phyloP scores from a whole-genome alignment of 2,888 invertebrate species.

The Magallana nippona region DNA sequence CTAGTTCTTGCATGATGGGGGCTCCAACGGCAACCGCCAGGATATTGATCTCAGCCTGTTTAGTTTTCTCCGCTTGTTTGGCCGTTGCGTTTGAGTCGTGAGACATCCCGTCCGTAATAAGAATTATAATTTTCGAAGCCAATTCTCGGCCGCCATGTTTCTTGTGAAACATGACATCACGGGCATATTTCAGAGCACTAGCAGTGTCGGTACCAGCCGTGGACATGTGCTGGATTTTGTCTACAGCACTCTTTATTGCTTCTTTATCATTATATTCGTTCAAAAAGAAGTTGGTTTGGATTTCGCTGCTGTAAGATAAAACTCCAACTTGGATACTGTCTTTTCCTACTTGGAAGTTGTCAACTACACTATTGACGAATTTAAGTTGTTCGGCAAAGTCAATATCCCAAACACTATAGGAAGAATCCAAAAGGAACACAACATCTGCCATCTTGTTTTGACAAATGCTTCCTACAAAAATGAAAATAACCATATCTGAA shows the following conservation, averaged over 20 bases:
- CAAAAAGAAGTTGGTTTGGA: conserved; percentile 50
- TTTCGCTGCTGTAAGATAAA: conserved; percentile 55
- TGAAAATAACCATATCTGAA: too few relatives aligned
- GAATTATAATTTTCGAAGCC: conserved; percentile 62
- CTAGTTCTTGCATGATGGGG: conserved; percentile 50
- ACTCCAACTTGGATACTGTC: conserved; percentile 58
- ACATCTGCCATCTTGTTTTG: conserved; percentile 56
- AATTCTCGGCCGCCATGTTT: conserved; percentile 58
- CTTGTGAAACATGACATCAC: conserved; percentile 53
- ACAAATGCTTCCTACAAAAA: conserved; percentile 44
- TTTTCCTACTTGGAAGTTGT: conserved; percentile 57
- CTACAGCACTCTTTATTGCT: conserved; percentile 48
- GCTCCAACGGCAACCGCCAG: conserved; percentile 66
- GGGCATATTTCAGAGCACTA: conserved; percentile 55
- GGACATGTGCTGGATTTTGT: conserved; percentile 41
- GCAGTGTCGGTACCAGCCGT: conserved; percentile 55
- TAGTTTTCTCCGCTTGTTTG: conserved; percentile 57
- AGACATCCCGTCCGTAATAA: conserved; percentile 69
- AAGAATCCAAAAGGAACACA: conserved; percentile 61
- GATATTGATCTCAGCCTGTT: conserved; percentile 58
- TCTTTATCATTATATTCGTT: conserved; percentile 44
- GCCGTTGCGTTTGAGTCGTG: conserved; percentile 46
- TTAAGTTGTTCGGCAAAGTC: conserved; percentile 64
- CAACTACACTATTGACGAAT: conserved; percentile 63
- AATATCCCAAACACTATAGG: conserved; percentile 63